Percentiles rank a stretch among this genome's conserved stretches.
phyloP scores from a whole-genome alignment of 2,888 invertebrate genomes.

The Sylvicola cinctus region DNA sequence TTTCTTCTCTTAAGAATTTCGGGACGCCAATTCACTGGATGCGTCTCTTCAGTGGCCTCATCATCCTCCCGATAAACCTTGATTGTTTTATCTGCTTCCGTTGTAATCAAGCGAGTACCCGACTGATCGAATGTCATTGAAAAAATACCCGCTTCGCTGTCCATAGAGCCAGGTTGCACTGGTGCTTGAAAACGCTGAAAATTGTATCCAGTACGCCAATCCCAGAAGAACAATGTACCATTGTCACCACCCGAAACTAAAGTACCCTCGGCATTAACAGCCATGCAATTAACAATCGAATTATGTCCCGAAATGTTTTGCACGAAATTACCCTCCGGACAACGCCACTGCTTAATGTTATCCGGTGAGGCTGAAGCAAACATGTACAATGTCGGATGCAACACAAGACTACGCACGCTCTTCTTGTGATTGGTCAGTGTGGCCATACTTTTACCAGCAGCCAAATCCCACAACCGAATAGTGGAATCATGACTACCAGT shows the following conservation, averaged over 20 bases:
- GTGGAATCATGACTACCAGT: conserved; percentile 94
- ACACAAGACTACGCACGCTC: conserved; percentile 58
- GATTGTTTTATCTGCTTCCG: conserved; percentile 97
- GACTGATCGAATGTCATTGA: conserved; percentile 88
- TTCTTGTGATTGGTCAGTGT: conserved; percentile 98
- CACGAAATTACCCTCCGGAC: conserved; percentile 92
- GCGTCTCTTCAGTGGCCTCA: conserved; percentile 82
- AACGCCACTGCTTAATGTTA: conserved; percentile 98
- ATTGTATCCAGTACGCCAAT: conserved; percentile 98
- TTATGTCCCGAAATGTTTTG: conserved; percentile 95
- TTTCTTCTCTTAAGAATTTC: conserved; percentile 84
- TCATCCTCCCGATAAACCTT: conserved; percentile 98
- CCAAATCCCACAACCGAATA: conserved; percentile 91
- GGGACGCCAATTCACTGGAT: conserved; percentile 95
- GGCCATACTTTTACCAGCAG: conserved; percentile 81
- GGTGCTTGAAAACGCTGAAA: conserved; percentile 86
- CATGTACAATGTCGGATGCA: conserved; percentile 68
- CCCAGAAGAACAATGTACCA: conserved; percentile 94
- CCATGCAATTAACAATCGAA: conserved; percentile 91
- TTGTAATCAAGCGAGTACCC: conserved; percentile 85
- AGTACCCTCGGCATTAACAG: conserved; percentile 86
- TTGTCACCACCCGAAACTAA: conserved; percentile 97
- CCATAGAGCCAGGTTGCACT: conserved; percentile 98
- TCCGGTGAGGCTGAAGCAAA: conserved; percentile 97
- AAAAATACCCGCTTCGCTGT: conserved; percentile 96